Percentiles rank a stretch among this genome's conserved stretches.
phyloP scores from a whole-genome alignment of 2,113 vertebrate genomes.

The Podiceps cristatus region DNA sequence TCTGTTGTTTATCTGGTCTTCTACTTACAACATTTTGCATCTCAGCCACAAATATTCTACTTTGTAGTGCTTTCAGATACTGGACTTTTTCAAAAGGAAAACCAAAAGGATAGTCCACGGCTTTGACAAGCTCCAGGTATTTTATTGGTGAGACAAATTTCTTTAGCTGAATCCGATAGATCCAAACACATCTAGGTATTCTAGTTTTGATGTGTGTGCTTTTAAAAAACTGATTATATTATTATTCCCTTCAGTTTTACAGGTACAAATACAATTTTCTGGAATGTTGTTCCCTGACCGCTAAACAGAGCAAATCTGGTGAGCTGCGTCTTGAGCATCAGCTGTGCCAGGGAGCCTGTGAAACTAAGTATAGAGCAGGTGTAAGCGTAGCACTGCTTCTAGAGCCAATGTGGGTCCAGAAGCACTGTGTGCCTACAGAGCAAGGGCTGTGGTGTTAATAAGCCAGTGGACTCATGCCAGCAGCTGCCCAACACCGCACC shows the following conservation, averaged over 20 bases:
- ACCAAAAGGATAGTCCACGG: neutral
- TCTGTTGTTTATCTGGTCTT: neutral
- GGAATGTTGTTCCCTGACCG: neutral
- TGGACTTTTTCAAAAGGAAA: neutral
- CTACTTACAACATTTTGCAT: neutral
- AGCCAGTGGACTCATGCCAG: neutral
- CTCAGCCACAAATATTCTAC: neutral
- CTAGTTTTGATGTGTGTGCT: neutral
- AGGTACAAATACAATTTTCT: neutral
- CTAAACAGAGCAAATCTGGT: neutral
- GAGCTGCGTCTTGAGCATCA: neutral
- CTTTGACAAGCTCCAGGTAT: neutral
- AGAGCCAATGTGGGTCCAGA: neutral
- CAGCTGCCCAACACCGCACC: neutral
- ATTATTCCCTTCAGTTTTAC: neutral
- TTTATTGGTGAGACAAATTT: neutral
- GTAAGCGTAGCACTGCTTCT: neutral
- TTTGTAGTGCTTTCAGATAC: neutral
- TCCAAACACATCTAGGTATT: neutral
- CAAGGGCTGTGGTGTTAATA: neutral
- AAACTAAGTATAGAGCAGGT: neutral
- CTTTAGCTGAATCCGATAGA: neutral
- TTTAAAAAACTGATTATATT: neutral
- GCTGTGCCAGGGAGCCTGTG: neutral
- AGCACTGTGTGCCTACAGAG: neutral